Percentiles rank a stretch among this genome's conserved stretches.
These are phyloP conservation scores for Sinonovacula constricta DNA, from an alignment of 1,140 invertebrate genomes.

Conservation along the genomic window DNA sequence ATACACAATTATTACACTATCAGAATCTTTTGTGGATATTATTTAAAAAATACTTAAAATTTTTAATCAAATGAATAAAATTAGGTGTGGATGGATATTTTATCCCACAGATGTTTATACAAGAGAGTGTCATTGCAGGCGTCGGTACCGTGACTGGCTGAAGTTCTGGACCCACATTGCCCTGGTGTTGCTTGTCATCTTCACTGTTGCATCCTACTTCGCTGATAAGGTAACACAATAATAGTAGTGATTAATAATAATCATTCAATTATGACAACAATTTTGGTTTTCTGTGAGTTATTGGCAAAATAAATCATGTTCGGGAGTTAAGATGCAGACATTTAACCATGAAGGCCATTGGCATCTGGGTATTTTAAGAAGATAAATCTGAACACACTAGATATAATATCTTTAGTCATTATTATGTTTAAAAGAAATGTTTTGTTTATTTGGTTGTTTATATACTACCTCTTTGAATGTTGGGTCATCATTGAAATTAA, in stretches of 20 bases:
- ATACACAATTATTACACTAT: too few relatives aligned
- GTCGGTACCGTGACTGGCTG: constrained; percentile 66
- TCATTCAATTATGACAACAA: background rate
- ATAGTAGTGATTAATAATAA: background rate
- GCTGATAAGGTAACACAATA: constrained; percentile 63
- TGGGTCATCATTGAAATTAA: too few relatives aligned
- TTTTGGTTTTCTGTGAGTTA: constrained; percentile 1
- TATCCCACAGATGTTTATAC: too few relatives aligned
- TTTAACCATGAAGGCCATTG: background rate
- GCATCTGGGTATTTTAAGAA: background rate
- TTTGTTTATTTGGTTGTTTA: too few relatives aligned
- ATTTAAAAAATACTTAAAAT: too few relatives aligned
- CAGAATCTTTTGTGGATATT: too few relatives aligned
- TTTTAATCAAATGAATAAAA: too few relatives aligned
- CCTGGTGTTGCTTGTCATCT: constrained; percentile 66
- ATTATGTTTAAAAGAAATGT: too few relatives aligned
- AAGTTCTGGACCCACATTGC: constrained; percentile 70
- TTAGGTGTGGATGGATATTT: too few relatives aligned
- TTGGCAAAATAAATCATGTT: background rate
- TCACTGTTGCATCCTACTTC: constrained; percentile 69
- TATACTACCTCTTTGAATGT: too few relatives aligned
- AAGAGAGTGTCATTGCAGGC: too few relatives aligned
- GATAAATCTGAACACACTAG: background rate
- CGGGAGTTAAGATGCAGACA: background rate
- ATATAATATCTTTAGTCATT: background rate